Percentiles rank a stretch among this genome's conserved stretches.
phyloP scores from a whole-genome alignment of 2,888 invertebrate species.

The Sylvicola fuscatus region DNA sequence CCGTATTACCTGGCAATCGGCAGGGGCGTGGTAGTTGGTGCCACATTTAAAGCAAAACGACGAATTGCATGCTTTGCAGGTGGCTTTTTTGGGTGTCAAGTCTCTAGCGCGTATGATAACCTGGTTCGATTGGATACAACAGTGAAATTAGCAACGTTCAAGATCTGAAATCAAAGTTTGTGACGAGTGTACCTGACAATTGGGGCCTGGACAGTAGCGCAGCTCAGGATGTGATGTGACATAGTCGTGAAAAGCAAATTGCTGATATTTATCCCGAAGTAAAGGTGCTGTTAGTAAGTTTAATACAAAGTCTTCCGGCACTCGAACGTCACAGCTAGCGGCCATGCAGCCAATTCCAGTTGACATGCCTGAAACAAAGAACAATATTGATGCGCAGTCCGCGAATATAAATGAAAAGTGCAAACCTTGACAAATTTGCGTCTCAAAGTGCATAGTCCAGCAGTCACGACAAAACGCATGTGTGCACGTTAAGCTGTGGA shows the following conservation, averaged over 20 bases:
- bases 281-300: conserved; percentile 63
- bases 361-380: conserved; percentile 37
- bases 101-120: conserved; percentile 72
- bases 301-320: conserved; percentile 91
- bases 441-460: conserved; percentile 92
- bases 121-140: no score
- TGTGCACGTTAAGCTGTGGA: conserved; percentile 66
- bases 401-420: no score
- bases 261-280: conserved; percentile 81
- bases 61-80: conserved; percentile 74
- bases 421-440: conserved; percentile 79
- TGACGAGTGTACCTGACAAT: conserved; percentile 81
- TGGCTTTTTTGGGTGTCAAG: conserved; percentile 62
- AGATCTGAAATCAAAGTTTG: no score
- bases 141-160: no score
- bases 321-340: conserved; percentile 76
- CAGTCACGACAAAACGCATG: conserved; percentile 92
- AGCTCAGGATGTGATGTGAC: conserved; percentile 82
- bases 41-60: conserved; percentile 92
- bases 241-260: conserved; percentile 90
- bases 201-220: conserved; percentile 88
- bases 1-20: conserved; percentile 86
- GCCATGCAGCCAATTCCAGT: conserved; percentile 95
- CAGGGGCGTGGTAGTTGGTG: conserved; percentile 94
- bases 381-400: no score